Percentiles rank a stretch among this genome's conserved stretches.
Evolutionary conservation across 2,888 invertebrate species (phyloP).

Genomic region (Eutolmus rufibarbis): DNA sequence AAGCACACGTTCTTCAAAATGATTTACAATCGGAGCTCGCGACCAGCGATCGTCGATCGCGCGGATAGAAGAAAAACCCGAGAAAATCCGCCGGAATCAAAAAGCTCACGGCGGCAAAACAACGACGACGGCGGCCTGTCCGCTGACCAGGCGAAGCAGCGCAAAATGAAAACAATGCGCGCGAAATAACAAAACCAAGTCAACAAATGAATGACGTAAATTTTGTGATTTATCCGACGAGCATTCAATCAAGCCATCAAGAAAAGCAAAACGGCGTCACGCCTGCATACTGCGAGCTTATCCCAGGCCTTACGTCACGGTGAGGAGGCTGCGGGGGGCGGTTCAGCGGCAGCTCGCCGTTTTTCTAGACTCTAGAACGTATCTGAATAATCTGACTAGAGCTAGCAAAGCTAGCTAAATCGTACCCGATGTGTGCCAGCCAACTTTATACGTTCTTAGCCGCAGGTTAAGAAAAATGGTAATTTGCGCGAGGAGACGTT

Average conservation of each 20-base stretch:
- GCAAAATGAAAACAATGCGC: background rate
- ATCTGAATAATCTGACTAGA: background rate
- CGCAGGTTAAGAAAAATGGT: background rate
- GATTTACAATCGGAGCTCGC: background rate
- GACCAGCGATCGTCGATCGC: background rate
- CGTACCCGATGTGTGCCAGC: background rate
- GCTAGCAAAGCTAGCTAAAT: background rate
- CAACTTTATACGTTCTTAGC: background rate
- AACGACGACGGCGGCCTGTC: background rate
- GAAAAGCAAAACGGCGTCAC: background rate
- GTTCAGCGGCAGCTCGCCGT: background rate
- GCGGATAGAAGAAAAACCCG: background rate
- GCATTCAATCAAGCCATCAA: background rate
- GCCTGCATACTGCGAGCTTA: background rate
- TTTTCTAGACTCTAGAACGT: background rate
- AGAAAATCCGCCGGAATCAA: constrained; percentile 3
- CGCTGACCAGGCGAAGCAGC: background rate
- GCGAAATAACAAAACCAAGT: background rate
- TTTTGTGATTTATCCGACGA: background rate
- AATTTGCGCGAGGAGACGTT: background rate
- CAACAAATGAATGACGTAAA: constrained; percentile 13
- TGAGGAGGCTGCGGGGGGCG: background rate
- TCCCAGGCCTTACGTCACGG: background rate
- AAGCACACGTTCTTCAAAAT: background rate
- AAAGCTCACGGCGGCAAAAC: background rate